Percentiles rank a stretch among this genome's conserved stretches.
Conservation (phyloP, 2,888 invertebrate species). For the Caenorhabditis macrosperma region DNA sequence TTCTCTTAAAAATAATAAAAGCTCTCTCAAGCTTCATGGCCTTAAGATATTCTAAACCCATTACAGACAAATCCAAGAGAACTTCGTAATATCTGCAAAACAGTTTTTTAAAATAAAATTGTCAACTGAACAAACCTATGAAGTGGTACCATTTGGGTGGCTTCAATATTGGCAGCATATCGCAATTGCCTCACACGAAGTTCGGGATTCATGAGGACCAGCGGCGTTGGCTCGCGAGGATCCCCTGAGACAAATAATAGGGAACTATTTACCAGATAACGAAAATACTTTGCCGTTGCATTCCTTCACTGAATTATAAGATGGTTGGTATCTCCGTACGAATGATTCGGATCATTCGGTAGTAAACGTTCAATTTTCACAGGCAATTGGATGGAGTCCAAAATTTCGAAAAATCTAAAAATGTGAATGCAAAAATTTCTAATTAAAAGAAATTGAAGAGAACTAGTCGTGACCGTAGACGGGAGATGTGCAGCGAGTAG, state of each 20-base stretch:
- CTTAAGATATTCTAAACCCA: slow-evolving; percentile 41
- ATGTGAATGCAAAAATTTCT: too few relatives aligned
- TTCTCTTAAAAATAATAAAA: slow-evolving; percentile 40
- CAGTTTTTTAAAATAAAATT: background rate
- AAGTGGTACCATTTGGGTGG: slow-evolving; percentile 30
- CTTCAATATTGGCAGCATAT: slow-evolving; percentile 43
- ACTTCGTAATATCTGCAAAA: slow-evolving; percentile 48
- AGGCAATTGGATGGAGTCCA: too few relatives aligned
- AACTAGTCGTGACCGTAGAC: too few relatives aligned
- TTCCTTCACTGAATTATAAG: too few relatives aligned
- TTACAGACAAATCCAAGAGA: slow-evolving; percentile 14
- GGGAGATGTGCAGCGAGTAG: too few relatives aligned
- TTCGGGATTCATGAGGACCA: slow-evolving; percentile 44
- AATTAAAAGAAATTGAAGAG: too few relatives aligned
- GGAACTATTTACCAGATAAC: too few relatives aligned
- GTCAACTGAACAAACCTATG: background rate
- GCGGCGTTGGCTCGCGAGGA: slow-evolving; percentile 34
- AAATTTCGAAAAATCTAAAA: too few relatives aligned
- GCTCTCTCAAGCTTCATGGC: slow-evolving; percentile 40
- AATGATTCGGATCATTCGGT: too few relatives aligned
- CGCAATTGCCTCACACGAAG: slow-evolving; percentile 35
- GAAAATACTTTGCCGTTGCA: too few relatives aligned
- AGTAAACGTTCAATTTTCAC: too few relatives aligned
- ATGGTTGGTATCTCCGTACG: too few relatives aligned
- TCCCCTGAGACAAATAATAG: slow-evolving; percentile 31